These are phyloP conservation scores for Labeo calbasu DNA, from an alignment of 2,797 vertebrate genomes.

Conservation along the genomic window DNA sequence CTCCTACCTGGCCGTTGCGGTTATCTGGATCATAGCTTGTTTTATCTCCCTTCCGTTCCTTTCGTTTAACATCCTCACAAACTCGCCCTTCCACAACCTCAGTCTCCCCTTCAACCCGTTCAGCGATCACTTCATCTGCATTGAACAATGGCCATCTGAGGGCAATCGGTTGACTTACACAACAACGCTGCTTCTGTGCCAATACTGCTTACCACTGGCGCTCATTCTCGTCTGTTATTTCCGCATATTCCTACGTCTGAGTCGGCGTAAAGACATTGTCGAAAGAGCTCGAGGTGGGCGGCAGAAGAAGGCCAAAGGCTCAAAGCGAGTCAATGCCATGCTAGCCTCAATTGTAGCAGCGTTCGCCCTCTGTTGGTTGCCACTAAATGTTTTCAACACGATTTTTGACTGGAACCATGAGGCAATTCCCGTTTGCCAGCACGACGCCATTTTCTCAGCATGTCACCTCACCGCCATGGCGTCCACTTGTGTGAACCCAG, in stretches of 20 bases:
- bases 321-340: constrained; percentile 81
- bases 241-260: constrained; percentile 83
- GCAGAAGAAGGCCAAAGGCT: constrained; percentile 75
- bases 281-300: constrained; percentile 76
- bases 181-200: constrained; percentile 82
- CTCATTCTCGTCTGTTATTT: constrained; percentile 83
- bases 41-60: constrained; percentile 83
- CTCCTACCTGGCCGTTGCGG: constrained; percentile 81
- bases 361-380: constrained; percentile 84
- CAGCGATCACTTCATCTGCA: constrained; percentile 73
- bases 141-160: constrained; percentile 80
- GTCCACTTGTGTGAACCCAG: constrained; percentile 85
- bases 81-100: constrained; percentile 77
- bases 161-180: constrained; percentile 79
- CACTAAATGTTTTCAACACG: constrained; percentile 83
- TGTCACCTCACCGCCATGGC: constrained; percentile 85
- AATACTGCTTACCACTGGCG: constrained; percentile 81
- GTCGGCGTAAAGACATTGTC: constrained; percentile 81
- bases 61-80: constrained; percentile 75
- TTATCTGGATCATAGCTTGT: constrained; percentile 81
- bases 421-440: constrained; percentile 76
- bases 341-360: constrained; percentile 80
- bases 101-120: constrained; percentile 69
- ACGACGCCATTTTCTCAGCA: constrained; percentile 83
- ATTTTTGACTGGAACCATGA: constrained; percentile 86